Conservation (phyloP, 2,113 vertebrate genomes). For the Varanus salvator region DNA sequence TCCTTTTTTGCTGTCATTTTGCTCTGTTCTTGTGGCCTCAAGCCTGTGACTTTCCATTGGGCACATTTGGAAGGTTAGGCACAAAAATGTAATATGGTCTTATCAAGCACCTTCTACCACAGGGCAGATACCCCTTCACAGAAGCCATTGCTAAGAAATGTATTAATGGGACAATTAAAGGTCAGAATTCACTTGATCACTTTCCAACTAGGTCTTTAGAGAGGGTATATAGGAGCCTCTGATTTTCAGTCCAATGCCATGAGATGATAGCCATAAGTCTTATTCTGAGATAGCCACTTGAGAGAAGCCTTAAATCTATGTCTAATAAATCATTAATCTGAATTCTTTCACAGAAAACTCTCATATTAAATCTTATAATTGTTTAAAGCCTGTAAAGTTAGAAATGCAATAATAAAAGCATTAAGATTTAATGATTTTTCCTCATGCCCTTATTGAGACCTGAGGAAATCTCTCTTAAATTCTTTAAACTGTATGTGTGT, state of each 20-base stretch:
- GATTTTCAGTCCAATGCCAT: neutral
- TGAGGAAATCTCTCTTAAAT: neutral
- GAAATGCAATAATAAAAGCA: neutral
- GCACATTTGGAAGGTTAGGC: neutral
- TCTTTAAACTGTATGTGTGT: neutral
- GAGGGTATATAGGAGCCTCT: neutral
- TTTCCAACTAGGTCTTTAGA: neutral
- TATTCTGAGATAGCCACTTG: neutral
- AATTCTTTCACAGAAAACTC: neutral
- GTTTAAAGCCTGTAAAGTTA: neutral
- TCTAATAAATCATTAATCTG: neutral
- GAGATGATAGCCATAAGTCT: too few species aligned
- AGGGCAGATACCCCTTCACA: neutral
- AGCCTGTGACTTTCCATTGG: neutral
- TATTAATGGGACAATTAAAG: neutral
- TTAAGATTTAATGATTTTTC: neutral
- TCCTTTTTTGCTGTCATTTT: neutral
- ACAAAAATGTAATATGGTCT: neutral
- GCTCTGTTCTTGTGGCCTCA: neutral
- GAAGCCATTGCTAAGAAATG: neutral
- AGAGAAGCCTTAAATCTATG: neutral
- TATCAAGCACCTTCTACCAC: neutral
- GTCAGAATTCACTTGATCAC: neutral
- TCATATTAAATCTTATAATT: neutral
- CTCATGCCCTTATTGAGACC: neutral